phyloP scores from a whole-genome alignment of 2,113 vertebrate genomes.

The Oryzias melastigma region DNA sequence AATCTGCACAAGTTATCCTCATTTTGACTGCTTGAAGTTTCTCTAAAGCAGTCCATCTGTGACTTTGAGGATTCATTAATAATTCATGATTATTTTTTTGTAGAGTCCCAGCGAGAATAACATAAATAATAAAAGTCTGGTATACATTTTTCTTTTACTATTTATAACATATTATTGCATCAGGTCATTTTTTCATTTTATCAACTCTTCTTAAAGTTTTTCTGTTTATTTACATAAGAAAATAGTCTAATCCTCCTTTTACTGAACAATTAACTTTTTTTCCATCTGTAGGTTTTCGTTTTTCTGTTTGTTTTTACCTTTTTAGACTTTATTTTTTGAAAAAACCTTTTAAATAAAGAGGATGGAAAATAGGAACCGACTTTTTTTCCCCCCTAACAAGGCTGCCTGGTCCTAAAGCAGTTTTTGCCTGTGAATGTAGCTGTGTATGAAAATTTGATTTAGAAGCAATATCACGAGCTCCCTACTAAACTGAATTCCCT shows the following conservation, averaged over 20 bases:
- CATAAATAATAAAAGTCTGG: too few relatives aligned
- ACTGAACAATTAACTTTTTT: conserved; percentile 1
- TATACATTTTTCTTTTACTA: too few relatives aligned
- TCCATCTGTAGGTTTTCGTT: conserved; percentile 11
- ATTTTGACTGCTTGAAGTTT: too few relatives aligned
- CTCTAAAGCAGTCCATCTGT: too few relatives aligned
- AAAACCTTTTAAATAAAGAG: conserved; percentile 25
- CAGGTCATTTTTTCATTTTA: too few relatives aligned
- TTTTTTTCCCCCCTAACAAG: conserved; percentile 23
- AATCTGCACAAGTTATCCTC: too few relatives aligned
- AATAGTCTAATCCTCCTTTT: neutral
- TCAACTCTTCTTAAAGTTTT: too few relatives aligned
- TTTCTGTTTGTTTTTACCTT: conserved; percentile 6
- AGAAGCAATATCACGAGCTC: conserved; percentile 16
- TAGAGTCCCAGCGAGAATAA: too few relatives aligned
- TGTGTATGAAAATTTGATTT: conserved; percentile 20
- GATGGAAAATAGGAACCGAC: conserved; percentile 14
- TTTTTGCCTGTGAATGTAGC: conserved; percentile 14
- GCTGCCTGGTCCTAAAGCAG: conserved; percentile 14
- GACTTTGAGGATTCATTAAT: too few relatives aligned
- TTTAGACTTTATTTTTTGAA: neutral
- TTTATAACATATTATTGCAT: too few relatives aligned
- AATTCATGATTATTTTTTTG: too few relatives aligned
- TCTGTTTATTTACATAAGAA: neutral
- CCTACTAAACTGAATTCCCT: conserved; percentile 7